Base-by-base conservation (phyloP, 2,113 vertebrate genomes). In the Ctenodactylus gundi region DNA sequence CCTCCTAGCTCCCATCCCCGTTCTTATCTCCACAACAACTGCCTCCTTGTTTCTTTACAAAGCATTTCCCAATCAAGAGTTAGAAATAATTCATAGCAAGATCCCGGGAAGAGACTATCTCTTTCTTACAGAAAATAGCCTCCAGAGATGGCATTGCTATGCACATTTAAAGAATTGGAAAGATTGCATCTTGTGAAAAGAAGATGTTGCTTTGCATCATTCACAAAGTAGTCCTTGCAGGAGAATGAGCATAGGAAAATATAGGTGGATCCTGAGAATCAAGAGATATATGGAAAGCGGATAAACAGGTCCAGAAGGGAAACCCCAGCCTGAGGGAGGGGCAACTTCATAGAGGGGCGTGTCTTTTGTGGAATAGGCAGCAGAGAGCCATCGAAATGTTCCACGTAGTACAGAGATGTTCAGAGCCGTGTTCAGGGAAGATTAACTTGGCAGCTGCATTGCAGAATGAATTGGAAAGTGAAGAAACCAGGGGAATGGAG, bases 401-500 rank as follows among this genome's bases (percentile, higher is more conserved):
- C 60, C 41, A 3, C 36, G 29, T 31, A 17, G 23, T 36, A 25
- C 57, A 91, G 65, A 67, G 13, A 36, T 0, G 53, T 77, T 34
- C 10, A 34, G 49, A 53, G 77, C 41, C 88, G 46, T 51, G 60
- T 57, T 77, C 44, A 73, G 91, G 44, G 51, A 70, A 65, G 86
- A 96, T 62, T 67, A 57, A 58, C 62, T 90, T 78, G n/a, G 84
- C 73, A 78, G 68, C 46, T 75, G 44, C 14, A 13, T 23, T 36
- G 17, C 31, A 62, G 78, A 86, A 58, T 73, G 86, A 90, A 94
- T 78, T 53, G 83, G 86, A 68, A 88, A 94, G 68, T 20, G 11
- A 41, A 86, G 89, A 77, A 81, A 85, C 77, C 14, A 7, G 29
- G 75, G 58, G 46, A 57, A 95, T 80, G 65, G 91, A 95, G 94